A percentile compares a stretch with the other conserved stretches of the same genome.
These are phyloP conservation scores for Euphonia xanthogaster DNA, from an alignment of 2,797 vertebrate species.

Conservation along the genomic window DNA sequence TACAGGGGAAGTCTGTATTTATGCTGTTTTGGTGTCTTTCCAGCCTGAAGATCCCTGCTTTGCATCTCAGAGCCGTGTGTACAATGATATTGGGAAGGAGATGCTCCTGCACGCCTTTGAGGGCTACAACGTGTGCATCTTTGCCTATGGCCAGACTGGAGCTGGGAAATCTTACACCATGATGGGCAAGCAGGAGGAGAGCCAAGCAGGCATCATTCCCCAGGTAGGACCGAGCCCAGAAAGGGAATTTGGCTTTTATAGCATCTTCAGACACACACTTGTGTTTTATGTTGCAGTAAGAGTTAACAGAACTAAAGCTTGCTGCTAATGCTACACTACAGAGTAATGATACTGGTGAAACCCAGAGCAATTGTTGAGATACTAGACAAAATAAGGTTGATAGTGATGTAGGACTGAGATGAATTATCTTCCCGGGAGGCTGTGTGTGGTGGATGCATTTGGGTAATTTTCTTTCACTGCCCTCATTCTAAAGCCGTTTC, in stretches of 20 bases:
- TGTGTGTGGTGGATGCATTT: not conserved
- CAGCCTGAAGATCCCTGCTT: constrained; percentile 93
- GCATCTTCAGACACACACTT: not conserved
- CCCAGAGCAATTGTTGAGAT: not conserved
- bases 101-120: constrained; percentile 97
- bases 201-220: constrained; percentile 97
- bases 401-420: not conserved
- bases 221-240: constrained; percentile 77
- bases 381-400: not conserved
- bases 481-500: not conserved
- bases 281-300: not conserved
- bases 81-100: constrained; percentile 98
- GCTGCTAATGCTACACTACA: not conserved
- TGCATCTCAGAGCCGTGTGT: constrained; percentile 92
- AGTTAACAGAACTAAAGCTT: not conserved
- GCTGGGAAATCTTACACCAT: constrained; percentile 98
- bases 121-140: constrained; percentile 98
- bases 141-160: constrained; percentile 98
- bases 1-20: not conserved
- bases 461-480: not conserved
- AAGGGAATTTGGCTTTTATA: not conserved
- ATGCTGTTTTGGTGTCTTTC: not conserved
- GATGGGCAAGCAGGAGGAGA: constrained; percentile 99
- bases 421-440: not conserved
- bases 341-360: not conserved